phyloP scores from a whole-genome alignment of 2,888 invertebrate genomes.

The Shargacucullia verbasci region DNA sequence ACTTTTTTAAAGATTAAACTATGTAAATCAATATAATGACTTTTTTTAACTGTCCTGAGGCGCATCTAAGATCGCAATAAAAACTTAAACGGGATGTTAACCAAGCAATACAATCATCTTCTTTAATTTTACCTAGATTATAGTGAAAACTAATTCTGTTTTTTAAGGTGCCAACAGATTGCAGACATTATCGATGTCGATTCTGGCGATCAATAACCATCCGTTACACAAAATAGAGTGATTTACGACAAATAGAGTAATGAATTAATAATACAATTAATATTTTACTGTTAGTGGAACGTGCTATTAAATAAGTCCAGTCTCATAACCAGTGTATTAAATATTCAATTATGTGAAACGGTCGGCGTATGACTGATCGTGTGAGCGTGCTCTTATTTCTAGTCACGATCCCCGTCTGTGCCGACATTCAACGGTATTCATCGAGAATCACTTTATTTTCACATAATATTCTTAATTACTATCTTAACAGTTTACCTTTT shows the following conservation, averaged over 20 bases:
- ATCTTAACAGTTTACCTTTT: not conserved
- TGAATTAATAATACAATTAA: constrained; percentile 3
- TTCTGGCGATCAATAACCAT: too few species aligned
- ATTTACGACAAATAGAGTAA: too few species aligned
- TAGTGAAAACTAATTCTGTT: too few species aligned
- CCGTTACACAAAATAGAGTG: too few species aligned
- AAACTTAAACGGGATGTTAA: too few species aligned
- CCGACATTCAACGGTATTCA: constrained; percentile 21
- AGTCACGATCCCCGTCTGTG: constrained; percentile 35
- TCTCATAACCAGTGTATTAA: constrained; percentile 33
- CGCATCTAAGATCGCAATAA: too few species aligned
- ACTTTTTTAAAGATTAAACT: not conserved
- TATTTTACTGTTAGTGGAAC: constrained; percentile 17
- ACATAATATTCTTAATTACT: constrained; percentile 14
- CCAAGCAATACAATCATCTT: too few species aligned
- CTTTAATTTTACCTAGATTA: too few species aligned
- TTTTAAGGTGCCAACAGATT: too few species aligned
- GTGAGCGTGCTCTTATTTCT: constrained; percentile 46
- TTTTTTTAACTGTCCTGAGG: too few species aligned
- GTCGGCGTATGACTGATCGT: constrained; percentile 57
- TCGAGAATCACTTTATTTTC: constrained; percentile 18
- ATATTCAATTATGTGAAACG: constrained; percentile 57
- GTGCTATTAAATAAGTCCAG: constrained; percentile 27
- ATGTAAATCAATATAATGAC: too few species aligned
- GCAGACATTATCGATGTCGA: too few species aligned